Evolutionary conservation across 2,113 vertebrate species (phyloP), one percentile per base, ranked within the genome.

Genomic region (Grantiella picta): DNA sequence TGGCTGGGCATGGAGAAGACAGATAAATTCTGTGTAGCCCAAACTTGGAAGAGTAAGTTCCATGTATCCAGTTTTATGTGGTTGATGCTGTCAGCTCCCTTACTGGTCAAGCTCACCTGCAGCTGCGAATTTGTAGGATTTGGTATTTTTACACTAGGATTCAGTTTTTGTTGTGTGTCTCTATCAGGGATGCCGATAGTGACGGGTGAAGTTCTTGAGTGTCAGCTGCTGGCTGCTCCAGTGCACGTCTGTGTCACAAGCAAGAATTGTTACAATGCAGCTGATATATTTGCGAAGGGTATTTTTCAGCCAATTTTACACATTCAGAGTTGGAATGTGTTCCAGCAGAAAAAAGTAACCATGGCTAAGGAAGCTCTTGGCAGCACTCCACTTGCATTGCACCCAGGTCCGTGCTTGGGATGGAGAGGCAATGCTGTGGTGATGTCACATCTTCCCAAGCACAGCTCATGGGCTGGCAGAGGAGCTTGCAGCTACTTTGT

Each of bases 321-420:
- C 1, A 0, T 50, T 86, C 36, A 17, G 31, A 65, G 15, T 44
- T 60, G 33, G 57, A 90, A 47, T 47, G 13, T 49, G 3, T 77
- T 87, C 64, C 73, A 73, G 40, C 31, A 61, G 16, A 50, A 84
- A 57, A 42, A 42, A 76, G 33, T 33, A 71, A 40, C 35, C 15
- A 4, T 25, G 54, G 8, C 14, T 44, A 79, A 68, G 44, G 80
- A 79, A 53, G 42, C 29, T 88, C 76, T 42, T 38, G 54, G 68
- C 50, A 78, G 54, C 33, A 18, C 28, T 61, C 21, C 12, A 2
- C 23, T 25, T 65, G 49, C 5, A 0, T 10, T 22, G 36, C 1
- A 0, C 42, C 23, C 23, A 13, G 54, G 12, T 35, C 29, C 0
- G 0, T 42, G 22, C 1, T 4, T 28, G 35, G 65, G 23, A 12